These are phyloP conservation scores for Heliconius charithonia DNA, from an alignment of 2,888 invertebrate species.

Conservation along the genomic window DNA sequence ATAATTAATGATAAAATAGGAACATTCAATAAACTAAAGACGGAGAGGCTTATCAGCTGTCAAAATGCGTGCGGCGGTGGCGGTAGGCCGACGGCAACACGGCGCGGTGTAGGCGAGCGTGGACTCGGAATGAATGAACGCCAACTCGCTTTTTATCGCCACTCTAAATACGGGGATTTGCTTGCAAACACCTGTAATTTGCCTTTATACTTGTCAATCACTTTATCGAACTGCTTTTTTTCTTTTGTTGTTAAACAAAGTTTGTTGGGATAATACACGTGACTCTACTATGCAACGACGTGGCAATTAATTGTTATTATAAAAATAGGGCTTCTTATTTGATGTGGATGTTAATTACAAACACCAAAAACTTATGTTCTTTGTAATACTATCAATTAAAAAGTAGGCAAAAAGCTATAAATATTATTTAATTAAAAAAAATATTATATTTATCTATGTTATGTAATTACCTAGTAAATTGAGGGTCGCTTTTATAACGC, in stretches of 20 bases:
- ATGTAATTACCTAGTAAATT: no score
- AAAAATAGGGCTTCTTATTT: no score
- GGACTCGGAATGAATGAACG: constrained; percentile 56
- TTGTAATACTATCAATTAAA: no score
- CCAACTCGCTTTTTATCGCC: constrained; percentile 74
- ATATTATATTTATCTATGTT: no score
- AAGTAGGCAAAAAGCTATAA: no score
- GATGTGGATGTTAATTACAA: no score
- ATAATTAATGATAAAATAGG: background rate
- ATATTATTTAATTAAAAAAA: no score
- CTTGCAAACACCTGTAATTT: constrained; percentile 75
- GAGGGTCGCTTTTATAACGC: no score
- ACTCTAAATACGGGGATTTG: constrained; percentile 66
- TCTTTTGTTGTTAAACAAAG: background rate
- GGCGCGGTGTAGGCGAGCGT: constrained; percentile 42
- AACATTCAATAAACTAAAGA: constrained; percentile 57
- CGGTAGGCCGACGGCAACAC: constrained; percentile 43
- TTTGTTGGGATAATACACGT: constrained; percentile 11
- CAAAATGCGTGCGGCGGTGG: constrained; percentile 68
- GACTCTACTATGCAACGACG: background rate
- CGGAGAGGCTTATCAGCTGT: constrained; percentile 67
- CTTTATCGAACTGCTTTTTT: constrained; percentile 35
- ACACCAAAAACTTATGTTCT: no score
- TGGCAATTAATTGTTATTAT: background rate
- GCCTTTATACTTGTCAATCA: constrained; percentile 52